These are phyloP conservation scores for Triplophysa bombifrons DNA, from an alignment of 2,797 vertebrate genomes.

Conservation along the genomic window DNA sequence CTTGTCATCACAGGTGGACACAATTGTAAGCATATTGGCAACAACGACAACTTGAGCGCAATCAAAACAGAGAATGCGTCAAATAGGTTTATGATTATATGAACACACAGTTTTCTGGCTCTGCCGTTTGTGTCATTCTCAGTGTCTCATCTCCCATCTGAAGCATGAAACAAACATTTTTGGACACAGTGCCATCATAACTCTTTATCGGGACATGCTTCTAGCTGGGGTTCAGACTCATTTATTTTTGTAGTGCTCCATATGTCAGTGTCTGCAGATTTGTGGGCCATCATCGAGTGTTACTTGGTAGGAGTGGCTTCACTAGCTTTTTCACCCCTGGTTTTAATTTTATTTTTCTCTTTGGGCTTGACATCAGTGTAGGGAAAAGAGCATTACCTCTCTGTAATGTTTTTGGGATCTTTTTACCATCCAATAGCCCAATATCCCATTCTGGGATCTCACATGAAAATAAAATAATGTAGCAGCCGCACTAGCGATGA, in stretches of 20 bases:
- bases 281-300: constrained; percentile 46
- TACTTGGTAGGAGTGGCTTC: constrained; percentile 34
- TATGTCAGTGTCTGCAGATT: constrained; percentile 43
- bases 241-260: constrained; percentile 11
- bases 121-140: constrained; percentile 15
- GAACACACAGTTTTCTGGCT: constrained; percentile 12
- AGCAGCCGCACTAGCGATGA: constrained; percentile 38
- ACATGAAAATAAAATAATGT: constrained; percentile 52
- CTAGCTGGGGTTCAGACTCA: constrained; percentile 29
- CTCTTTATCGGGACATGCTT: constrained; percentile 23
- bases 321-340: constrained; percentile 18
- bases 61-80: constrained; percentile 37
- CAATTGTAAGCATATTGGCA: constrained; percentile 32
- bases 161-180: constrained; percentile 49
- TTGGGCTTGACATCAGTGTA: constrained; percentile 32
- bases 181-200: constrained; percentile 51
- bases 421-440: constrained; percentile 56
- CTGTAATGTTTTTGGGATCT: constrained; percentile 56
- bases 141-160: constrained; percentile 34
- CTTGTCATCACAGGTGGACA: constrained; percentile 24
- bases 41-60: constrained; percentile 24
- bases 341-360: constrained; percentile 36
- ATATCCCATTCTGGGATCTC: constrained; percentile 58
- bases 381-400: constrained; percentile 38
- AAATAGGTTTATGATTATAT: constrained; percentile 23